Evolutionary conservation across 2,797 vertebrate genomes (phyloP).

Genomic region (Prionace glauca): DNA sequence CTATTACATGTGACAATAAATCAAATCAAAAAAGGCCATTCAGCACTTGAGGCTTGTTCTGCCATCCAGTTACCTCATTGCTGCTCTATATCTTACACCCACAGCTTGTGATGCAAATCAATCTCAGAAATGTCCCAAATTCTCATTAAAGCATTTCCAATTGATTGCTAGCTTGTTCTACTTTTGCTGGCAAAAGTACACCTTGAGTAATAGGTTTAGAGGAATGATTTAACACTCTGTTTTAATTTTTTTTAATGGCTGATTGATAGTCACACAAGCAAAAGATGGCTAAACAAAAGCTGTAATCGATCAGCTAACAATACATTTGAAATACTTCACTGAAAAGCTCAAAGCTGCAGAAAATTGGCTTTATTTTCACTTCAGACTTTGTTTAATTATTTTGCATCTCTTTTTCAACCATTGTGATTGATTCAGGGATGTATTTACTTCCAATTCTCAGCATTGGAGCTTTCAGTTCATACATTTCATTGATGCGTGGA

Average conservation of each 20-base stretch:
- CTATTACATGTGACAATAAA: no score
- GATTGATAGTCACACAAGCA: neutral
- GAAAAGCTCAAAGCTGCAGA: neutral
- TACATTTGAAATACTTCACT: neutral
- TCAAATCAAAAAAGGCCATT: neutral
- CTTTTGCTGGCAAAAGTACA: neutral
- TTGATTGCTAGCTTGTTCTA: neutral
- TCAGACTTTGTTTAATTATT: neutral
- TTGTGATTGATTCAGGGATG: neutral
- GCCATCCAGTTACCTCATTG: neutral
- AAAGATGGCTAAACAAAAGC: neutral
- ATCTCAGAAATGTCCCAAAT: neutral
- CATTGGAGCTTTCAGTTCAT: neutral
- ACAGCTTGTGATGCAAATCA: neutral
- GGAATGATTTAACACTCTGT: neutral
- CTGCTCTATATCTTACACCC: neutral
- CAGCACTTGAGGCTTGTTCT: neutral
- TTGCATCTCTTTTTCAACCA: neutral
- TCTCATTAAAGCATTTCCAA: neutral
- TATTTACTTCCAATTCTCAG: neutral
- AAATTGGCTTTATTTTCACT: neutral
- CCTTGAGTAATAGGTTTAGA: neutral
- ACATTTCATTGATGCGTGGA: neutral
- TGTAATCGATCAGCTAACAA: neutral
- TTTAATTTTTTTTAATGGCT: neutral